Evolutionary conservation across 2,113 vertebrate species (phyloP).

Genomic region (Cinclus cinclus): DNA sequence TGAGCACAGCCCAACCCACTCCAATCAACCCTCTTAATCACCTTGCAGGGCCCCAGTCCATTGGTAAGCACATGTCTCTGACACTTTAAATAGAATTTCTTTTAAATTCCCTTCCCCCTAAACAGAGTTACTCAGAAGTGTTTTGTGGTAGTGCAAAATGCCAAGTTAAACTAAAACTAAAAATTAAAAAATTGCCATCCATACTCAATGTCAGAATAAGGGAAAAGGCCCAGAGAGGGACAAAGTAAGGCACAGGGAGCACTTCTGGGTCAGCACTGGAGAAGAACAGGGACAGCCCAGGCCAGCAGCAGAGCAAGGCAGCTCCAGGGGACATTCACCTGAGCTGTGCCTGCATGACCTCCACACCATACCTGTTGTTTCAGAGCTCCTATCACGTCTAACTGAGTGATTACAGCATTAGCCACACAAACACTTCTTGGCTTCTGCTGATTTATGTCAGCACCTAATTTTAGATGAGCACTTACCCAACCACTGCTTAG

Average conservation of each 20-base stretch:
- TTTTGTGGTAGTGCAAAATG: background rate
- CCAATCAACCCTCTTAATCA: background rate
- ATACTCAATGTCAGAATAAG: background rate
- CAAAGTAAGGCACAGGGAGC: background rate
- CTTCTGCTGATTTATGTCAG: background rate
- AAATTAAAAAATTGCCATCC: background rate
- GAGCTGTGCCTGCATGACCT: background rate
- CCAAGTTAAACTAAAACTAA: background rate
- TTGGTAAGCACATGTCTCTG: background rate
- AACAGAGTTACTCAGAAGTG: background rate
- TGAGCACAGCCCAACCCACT: background rate
- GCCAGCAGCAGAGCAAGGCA: background rate
- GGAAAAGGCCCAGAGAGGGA: background rate
- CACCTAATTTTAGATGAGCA: slow-evolving; percentile 21
- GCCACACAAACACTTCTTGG: background rate
- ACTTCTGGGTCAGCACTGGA: background rate
- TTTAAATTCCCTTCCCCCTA: background rate
- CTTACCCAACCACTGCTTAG: background rate
- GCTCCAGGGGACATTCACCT: background rate
- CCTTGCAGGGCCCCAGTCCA: background rate
- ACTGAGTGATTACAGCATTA: background rate
- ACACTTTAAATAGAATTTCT: background rate
- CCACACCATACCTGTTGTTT: background rate
- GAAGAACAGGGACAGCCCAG: background rate
- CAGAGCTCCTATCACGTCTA: background rate